Evolutionary conservation across 2,797 vertebrate species (phyloP).

Genomic region (Pseudotriccus pelzelni): DNA sequence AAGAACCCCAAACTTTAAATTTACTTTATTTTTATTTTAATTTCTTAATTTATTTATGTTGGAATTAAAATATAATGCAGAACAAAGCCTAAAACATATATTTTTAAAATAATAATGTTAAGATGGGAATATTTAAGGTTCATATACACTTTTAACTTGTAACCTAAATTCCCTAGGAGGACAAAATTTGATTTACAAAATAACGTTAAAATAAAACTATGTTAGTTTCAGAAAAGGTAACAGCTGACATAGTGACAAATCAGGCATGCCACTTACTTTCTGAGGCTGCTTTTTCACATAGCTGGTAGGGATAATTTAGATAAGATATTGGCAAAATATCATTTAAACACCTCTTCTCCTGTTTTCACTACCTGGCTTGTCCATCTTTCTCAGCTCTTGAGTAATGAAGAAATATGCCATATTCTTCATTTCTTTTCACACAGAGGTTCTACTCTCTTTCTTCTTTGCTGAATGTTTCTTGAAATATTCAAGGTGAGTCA

Average conservation of each 20-base stretch:
- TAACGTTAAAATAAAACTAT: not conserved
- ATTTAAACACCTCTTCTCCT: not conserved
- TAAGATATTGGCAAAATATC: not conserved
- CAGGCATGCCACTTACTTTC: not conserved
- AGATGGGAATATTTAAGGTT: not conserved
- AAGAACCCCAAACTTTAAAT: accelerated
- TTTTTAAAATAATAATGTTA: not conserved
- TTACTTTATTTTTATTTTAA: not conserved
- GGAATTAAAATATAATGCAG: not conserved
- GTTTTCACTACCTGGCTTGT: not conserved
- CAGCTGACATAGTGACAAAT: not conserved
- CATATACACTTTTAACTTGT: not conserved
- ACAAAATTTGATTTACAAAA: not conserved
- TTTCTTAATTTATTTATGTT: not conserved
- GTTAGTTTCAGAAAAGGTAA: not conserved
- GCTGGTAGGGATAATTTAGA: not conserved
- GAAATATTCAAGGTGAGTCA: not conserved
- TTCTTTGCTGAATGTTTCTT: not conserved
- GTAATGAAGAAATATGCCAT: not conserved
- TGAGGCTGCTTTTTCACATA: not conserved
- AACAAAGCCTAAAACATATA: not conserved
- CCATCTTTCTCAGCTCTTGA: not conserved
- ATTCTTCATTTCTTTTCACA: not conserved
- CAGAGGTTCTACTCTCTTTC: not conserved
- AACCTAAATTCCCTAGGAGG: not conserved